A percentile compares a stretch with the other conserved stretches of the same genome.
These are phyloP conservation scores for Cryptoleucopteryx plumbea DNA, from an alignment of 2,113 vertebrate species.

Conservation along the genomic window DNA sequence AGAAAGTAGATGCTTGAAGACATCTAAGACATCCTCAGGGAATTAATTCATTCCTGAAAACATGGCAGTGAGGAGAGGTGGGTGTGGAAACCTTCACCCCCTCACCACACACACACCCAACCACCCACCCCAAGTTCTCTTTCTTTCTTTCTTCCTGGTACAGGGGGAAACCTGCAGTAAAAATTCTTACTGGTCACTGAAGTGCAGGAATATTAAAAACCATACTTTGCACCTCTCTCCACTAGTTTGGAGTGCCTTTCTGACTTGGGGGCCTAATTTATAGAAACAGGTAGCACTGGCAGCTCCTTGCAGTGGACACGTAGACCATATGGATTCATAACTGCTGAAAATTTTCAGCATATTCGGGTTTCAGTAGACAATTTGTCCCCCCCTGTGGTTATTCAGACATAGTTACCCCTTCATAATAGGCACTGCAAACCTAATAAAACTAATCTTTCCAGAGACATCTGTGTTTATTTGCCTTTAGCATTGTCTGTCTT, in stretches of 20 bases:
- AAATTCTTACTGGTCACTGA: not conserved
- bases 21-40: not conserved
- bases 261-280: not conserved
- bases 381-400: not conserved
- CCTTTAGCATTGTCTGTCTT: not conserved
- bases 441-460: not conserved
- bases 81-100: not conserved
- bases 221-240: not conserved
- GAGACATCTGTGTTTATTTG: not conserved
- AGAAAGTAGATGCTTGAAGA: not conserved
- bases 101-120: accelerated
- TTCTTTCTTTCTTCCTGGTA: not conserved
- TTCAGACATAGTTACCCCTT: not conserved
- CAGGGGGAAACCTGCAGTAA: not conserved
- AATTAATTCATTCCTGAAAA: not conserved
- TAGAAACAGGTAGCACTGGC: not conserved
- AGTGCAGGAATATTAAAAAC: not conserved
- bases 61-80: not conserved
- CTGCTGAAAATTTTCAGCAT: not conserved
- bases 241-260: not conserved
- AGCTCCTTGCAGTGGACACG: not conserved
- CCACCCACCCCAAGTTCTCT: not conserved
- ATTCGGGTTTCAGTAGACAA: not conserved
- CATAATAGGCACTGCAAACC: not conserved
- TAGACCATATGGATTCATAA: not conserved